Percentiles rank a stretch among this genome's conserved stretches.
phyloP scores from a whole-genome alignment of 2,113 vertebrate genomes.

The Coptodon rendalli region DNA sequence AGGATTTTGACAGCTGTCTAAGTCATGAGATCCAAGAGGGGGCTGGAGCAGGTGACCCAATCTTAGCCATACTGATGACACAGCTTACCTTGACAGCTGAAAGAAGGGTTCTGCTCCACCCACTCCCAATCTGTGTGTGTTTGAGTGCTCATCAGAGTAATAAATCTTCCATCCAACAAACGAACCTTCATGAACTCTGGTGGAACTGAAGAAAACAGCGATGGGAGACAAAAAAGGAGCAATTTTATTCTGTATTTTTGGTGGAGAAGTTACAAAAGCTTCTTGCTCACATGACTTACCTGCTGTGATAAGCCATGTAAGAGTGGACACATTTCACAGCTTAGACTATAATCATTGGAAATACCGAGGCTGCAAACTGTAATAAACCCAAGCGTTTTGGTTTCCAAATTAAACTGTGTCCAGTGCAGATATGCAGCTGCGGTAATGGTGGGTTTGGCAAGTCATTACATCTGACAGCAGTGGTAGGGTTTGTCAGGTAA shows the following conservation, averaged over 20 bases:
- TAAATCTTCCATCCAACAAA: conserved; percentile 36
- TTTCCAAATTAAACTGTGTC: background rate
- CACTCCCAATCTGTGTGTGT: conserved; percentile 56
- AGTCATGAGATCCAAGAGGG: conserved; percentile 31
- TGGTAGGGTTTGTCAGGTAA: background rate
- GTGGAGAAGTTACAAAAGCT: background rate
- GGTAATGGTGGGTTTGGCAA: background rate
- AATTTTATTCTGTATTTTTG: background rate
- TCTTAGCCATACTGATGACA: conserved; percentile 45
- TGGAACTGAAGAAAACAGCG: background rate
- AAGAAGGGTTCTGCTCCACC: conserved; percentile 43
- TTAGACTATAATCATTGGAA: background rate
- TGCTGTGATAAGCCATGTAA: background rate
- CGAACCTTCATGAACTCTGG: conserved; percentile 15
- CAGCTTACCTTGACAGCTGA: conserved; percentile 57
- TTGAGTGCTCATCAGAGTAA: conserved; percentile 39
- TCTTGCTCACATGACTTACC: background rate
- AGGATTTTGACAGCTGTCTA: conserved; percentile 57
- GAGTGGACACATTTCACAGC: background rate
- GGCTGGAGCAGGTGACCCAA: conserved; percentile 48
- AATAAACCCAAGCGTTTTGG: background rate
- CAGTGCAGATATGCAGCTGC: background rate
- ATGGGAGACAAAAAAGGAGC: background rate
- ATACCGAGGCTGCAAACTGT: background rate
- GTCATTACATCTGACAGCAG: background rate